Conservation (phyloP, 2,113 vertebrate species). For the Corythoichthys haematopterus region DNA sequence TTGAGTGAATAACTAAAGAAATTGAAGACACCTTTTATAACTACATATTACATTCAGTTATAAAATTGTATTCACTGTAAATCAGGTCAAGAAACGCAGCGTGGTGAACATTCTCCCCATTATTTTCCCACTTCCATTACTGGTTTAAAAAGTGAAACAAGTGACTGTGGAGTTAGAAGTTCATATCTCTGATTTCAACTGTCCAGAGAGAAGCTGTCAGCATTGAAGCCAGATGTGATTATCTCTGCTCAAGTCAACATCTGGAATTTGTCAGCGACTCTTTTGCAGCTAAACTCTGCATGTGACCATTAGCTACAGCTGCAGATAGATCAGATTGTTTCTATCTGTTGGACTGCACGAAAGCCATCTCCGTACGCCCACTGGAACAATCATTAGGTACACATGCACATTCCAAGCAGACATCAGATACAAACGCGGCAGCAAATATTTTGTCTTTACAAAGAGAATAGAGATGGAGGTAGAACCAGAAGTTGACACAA, state of each 20-base stretch:
- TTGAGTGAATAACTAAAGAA: too few species aligned
- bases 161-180: not conserved
- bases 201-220: slow-evolving; percentile 48
- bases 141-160: not conserved
- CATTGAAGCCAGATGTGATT: slow-evolving; percentile 52
- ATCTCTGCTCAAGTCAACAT: slow-evolving; percentile 53
- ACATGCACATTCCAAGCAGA: not conserved
- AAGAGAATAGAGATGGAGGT: not conserved
- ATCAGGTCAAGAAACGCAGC: not conserved
- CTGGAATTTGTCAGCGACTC: slow-evolving; percentile 55
- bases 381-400: not conserved
- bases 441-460: not conserved
- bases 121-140: not conserved
- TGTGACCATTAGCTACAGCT: slow-evolving; percentile 27
- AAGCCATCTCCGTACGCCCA: not conserved
- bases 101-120: not conserved
- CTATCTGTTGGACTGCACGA: slow-evolving; percentile 8
- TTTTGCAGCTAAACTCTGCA: slow-evolving; percentile 23
- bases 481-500: not conserved
- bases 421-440: not conserved
- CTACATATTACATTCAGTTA: too few species aligned
- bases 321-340: slow-evolving; percentile 31
- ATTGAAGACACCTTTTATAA: too few species aligned
- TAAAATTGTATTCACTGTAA: not conserved
- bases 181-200: slow-evolving; percentile 20